Evolutionary conservation across 2,797 vertebrate genomes (phyloP), one percentile per base, ranked within the genome.

Genomic region (Tragelaphus oryx): DNA sequence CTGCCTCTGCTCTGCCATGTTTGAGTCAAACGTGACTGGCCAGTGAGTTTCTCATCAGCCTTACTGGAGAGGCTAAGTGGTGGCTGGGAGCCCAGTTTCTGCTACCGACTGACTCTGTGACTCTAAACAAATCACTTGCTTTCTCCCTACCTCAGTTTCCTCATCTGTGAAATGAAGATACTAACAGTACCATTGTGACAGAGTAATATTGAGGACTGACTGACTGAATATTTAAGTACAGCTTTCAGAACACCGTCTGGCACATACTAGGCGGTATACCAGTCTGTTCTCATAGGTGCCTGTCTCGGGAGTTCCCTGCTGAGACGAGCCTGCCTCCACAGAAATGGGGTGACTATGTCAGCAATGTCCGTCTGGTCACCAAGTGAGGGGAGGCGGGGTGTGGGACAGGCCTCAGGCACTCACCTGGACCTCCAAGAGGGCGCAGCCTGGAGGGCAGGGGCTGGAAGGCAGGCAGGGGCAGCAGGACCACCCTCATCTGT

Each of bases 381-480:
- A 13, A 30, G 30, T 4, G 22, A 85, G 37, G 48, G 24, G 41
- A 76, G 11, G 41, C 79, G 33, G 60, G 46, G 89, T 65, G 20
- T 26, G 18, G 46, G 8, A 5, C 0, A 17, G 65, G 28, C 54
- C 12, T 6, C 0, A 8, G 37, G 20, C 6, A 33, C 97, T 90
- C 95, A 98, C 98, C 98, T 97, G 98, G 98, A 37, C 98, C 98
- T 16, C 98, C 97, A 24, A 98, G 92, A 50, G 95, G 57, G 26
- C 93, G 97, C 50, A 98, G 88, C 37, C 97, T 96, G 82, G 94
- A 10, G 22, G 98, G 98, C 83, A 98, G 82, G 11, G 98, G 97
- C 79, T 98, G 98, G 76, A 97, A 97, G 46, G 98, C 98, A 0
- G 98, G 97, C 65, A 98, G 93, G 5, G 98, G 97, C 55, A 98